Percentiles rank a stretch among this genome's conserved stretches.
These are phyloP conservation scores for Leucoma salicis DNA, from an alignment of 2,888 invertebrate genomes.

Conservation along the genomic window DNA sequence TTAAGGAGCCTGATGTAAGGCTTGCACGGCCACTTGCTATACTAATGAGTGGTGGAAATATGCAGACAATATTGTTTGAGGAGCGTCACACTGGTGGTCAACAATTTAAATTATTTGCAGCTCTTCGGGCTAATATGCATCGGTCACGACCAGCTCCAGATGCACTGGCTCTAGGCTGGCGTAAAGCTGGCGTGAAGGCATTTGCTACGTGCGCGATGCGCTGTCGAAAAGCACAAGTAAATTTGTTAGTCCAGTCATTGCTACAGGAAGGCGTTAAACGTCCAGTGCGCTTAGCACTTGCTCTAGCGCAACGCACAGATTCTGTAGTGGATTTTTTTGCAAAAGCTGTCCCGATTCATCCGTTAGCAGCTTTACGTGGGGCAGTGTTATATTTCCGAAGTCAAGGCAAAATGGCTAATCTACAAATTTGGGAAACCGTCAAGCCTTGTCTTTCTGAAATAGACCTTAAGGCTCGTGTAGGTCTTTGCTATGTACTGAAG, in stretches of 20 bases:
- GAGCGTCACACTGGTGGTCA: constrained; percentile 17
- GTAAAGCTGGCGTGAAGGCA: constrained; percentile 46
- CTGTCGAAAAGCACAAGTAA: constrained; percentile 35
- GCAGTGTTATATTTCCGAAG: constrained; percentile 36
- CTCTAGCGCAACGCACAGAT: constrained; percentile 37
- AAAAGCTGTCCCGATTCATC: constrained; percentile 34
- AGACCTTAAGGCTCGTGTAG: constrained; percentile 22
- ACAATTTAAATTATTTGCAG: constrained; percentile 30
- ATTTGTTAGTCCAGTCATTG: constrained; percentile 31
- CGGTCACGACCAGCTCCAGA: constrained; percentile 42
- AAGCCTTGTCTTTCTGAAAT: constrained; percentile 39
- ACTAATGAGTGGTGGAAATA: constrained; percentile 18
- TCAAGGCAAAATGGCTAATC: constrained; percentile 26
- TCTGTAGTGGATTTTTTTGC: constrained; percentile 31
- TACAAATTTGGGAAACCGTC: constrained; percentile 45
- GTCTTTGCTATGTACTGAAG: constrained; percentile 10
- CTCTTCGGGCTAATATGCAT: constrained; percentile 47
- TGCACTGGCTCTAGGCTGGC: constrained; percentile 42
- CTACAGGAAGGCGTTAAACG: constrained; percentile 33
- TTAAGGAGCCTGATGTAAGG: constrained; percentile 2
- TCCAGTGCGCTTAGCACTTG: constrained; percentile 42
- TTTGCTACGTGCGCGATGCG: constrained; percentile 43
- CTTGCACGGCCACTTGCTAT: constrained; percentile 23
- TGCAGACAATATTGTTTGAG: constrained; percentile 18
- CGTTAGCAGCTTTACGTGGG: constrained; percentile 40